phyloP scores from a whole-genome alignment of 2,888 invertebrate genomes.

The Nudaria mundana region DNA sequence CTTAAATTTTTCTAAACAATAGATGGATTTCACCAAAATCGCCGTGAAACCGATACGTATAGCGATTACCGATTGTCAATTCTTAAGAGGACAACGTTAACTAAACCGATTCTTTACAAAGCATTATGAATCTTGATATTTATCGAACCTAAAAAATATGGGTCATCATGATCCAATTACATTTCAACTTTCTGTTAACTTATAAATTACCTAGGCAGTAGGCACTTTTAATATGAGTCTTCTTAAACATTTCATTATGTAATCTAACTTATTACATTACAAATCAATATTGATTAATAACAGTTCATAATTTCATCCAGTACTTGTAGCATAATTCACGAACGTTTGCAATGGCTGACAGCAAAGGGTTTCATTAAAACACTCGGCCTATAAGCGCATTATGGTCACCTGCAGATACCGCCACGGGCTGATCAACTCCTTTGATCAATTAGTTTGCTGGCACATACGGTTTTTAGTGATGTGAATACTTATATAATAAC shows the following conservation, averaged over 20 bases:
- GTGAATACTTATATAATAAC: not conserved
- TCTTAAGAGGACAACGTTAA: slow-evolving; percentile 57
- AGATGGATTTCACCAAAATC: slow-evolving; percentile 57
- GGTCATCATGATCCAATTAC: slow-evolving; percentile 12
- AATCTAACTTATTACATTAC: too few relatives aligned
- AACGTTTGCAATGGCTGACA: slow-evolving; percentile 9
- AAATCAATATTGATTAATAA: too few relatives aligned
- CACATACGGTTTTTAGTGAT: slow-evolving; percentile 17
- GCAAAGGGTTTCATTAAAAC: slow-evolving; percentile 32
- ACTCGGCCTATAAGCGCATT: slow-evolving; percentile 25
- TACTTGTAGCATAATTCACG: slow-evolving; percentile 15
- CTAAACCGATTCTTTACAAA: slow-evolving; percentile 56
- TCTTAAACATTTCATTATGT: too few relatives aligned
- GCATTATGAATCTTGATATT: slow-evolving; percentile 42
- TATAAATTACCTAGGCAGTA: too few relatives aligned
- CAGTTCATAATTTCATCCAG: too few relatives aligned
- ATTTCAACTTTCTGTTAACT: not conserved
- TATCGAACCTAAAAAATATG: slow-evolving; percentile 35
- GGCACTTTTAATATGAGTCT: too few relatives aligned
- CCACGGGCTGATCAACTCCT: slow-evolving; percentile 35
- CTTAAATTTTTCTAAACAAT: slow-evolving; percentile 45
- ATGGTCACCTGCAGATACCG: slow-evolving; percentile 30
- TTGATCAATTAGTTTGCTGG: slow-evolving; percentile 33
- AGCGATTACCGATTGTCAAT: slow-evolving; percentile 54
- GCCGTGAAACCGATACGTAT: slow-evolving; percentile 61